Percentiles rank a stretch among this genome's conserved stretches.
Conservation (phyloP, 2,797 vertebrate species). For the Sphaeramia orbicularis region DNA sequence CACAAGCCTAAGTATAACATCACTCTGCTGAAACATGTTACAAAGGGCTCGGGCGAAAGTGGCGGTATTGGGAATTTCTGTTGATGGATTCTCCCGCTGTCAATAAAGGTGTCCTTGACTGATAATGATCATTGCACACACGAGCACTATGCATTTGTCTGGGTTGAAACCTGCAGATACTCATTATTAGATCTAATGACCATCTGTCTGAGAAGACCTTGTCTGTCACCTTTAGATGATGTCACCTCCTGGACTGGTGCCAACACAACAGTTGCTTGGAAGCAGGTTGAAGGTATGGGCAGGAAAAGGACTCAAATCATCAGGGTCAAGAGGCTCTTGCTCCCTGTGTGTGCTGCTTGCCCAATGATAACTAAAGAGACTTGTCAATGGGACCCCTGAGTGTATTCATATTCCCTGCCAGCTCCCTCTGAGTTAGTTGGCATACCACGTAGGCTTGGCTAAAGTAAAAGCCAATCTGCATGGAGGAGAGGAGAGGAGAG, state of each 20-base stretch:
- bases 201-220: slow-evolving; percentile 75
- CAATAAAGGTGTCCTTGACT: slow-evolving; percentile 65
- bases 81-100: slow-evolving; percentile 54
- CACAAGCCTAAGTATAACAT: slow-evolving; percentile 7
- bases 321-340: slow-evolving; percentile 74
- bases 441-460: slow-evolving; percentile 50
- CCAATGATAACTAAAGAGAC: slow-evolving; percentile 68
- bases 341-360: slow-evolving; percentile 50
- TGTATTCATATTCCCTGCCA: slow-evolving; percentile 70
- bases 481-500: too few relatives aligned
- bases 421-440: slow-evolving; percentile 63
- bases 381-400: slow-evolving; percentile 70
- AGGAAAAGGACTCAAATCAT: slow-evolving; percentile 48
- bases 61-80: slow-evolving; percentile 18
- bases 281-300: slow-evolving; percentile 39
- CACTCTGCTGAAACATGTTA: slow-evolving; percentile 22
- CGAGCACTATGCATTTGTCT: slow-evolving; percentile 55
- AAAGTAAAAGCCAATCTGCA: slow-evolving; percentile 65
- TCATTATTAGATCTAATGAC: slow-evolving; percentile 80
- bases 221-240: slow-evolving; percentile 74
- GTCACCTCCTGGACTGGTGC: slow-evolving; percentile 49
- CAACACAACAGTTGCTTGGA: slow-evolving; percentile 61
- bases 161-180: slow-evolving; percentile 68
- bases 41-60: slow-evolving; percentile 14
- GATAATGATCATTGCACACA: slow-evolving; percentile 62